Conservation (phyloP, 2,888 invertebrate genomes). For the Parelbella ahira region DNA sequence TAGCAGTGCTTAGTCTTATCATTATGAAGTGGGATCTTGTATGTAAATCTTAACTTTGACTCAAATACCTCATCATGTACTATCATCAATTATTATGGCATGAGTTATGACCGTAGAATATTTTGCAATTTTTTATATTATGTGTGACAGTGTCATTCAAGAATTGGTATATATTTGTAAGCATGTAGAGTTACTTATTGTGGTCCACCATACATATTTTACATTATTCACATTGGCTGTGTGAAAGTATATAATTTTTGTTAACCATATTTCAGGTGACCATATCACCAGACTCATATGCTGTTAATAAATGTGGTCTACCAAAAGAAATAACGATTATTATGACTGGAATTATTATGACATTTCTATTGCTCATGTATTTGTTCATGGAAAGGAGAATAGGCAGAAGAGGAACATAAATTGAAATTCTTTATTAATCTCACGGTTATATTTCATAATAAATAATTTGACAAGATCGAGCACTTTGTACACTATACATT, state of each 20-base stretch:
- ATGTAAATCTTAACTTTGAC: too few relatives aligned
- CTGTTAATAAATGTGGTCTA: constrained; percentile 56
- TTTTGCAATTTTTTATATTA: too few relatives aligned
- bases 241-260: not conserved
- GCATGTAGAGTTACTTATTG: too few relatives aligned
- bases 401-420: constrained; percentile 39
- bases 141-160: too few relatives aligned
- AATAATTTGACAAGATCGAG: constrained; percentile 79
- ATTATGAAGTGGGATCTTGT: too few relatives aligned
- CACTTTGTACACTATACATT: constrained; percentile 70
- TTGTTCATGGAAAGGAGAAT: constrained; percentile 35
- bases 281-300: constrained; percentile 49
- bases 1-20: too few relatives aligned
- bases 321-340: constrained; percentile 57
- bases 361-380: constrained; percentile 37
- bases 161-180: too few relatives aligned
- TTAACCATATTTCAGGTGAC: constrained; percentile 47
- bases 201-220: too few relatives aligned
- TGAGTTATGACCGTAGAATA: too few relatives aligned
- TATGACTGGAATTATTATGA: constrained; percentile 45
- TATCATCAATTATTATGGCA: too few relatives aligned
- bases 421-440: constrained; percentile 51
- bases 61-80: too few relatives aligned
- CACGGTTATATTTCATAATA: constrained; percentile 73
- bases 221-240: too few relatives aligned